Evolutionary conservation across 92 coral and sea anemone species (phyloP).

Genomic region (Galaxea fascicularis): DNA sequence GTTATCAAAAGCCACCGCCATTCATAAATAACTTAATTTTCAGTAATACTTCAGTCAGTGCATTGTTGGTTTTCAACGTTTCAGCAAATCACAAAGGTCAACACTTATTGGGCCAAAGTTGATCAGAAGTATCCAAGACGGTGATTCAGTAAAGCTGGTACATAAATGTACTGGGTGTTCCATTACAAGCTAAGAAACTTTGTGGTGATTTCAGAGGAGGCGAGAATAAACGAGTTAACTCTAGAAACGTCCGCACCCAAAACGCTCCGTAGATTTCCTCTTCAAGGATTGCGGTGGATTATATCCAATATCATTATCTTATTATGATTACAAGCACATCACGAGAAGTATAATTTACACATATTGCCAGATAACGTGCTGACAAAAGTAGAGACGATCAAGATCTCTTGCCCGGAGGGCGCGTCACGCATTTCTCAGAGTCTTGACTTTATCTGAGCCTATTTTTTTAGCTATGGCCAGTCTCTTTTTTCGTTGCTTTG

Average conservation of each 20-base stretch:
- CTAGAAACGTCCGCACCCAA: constrained; percentile 6
- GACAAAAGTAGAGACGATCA: not conserved
- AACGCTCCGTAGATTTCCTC: constrained; percentile 29
- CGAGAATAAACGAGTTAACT: constrained; percentile 23
- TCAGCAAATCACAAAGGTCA: not conserved
- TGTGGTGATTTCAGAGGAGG: not conserved
- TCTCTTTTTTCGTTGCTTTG: not conserved
- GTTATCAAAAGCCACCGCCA: constrained; percentile 3
- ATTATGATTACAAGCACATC: constrained; percentile 22
- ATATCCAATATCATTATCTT: constrained; percentile 21
- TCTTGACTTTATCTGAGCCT: not conserved
- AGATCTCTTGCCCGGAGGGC: not conserved
- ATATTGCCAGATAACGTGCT: not conserved
- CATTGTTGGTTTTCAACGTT: constrained; percentile 2
- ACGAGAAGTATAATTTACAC: not conserved
- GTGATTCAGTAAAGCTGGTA: too few relatives aligned
- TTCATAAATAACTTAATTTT: not conserved
- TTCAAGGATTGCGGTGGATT: constrained; percentile 16
- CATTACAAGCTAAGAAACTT: not conserved
- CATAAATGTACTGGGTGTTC: too few relatives aligned
- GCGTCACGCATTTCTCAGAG: not conserved
- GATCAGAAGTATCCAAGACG: not conserved
- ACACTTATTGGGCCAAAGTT: not conserved
- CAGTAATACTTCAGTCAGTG: not conserved
- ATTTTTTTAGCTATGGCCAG: not conserved